A percentile compares a stretch with the other conserved stretches of the same genome.
Evolutionary conservation across 2,797 vertebrate species (phyloP).

Genomic region (Phrynocephalus guinanensis): DNA sequence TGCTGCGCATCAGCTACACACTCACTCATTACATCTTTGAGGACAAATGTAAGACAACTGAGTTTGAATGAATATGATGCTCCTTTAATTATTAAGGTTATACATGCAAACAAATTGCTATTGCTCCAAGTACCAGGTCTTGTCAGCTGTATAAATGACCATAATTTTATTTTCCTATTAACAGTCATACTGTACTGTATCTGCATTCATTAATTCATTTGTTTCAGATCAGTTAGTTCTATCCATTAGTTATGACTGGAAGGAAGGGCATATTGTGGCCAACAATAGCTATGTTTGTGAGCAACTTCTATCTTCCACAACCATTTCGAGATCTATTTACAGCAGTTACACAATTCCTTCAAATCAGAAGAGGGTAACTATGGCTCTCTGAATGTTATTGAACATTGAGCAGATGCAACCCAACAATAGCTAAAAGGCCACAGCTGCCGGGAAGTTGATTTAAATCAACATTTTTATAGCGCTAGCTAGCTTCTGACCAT

Average conservation of each 20-base stretch:
- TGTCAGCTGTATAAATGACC: not conserved
- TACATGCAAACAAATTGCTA: not conserved
- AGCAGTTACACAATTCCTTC: not conserved
- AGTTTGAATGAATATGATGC: not conserved
- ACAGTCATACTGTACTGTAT: not conserved
- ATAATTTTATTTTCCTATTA: not conserved
- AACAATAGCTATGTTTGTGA: not conserved
- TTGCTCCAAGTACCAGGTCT: not conserved
- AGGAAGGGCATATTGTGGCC: too few species aligned
- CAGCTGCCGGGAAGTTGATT: not conserved
- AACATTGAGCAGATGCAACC: not conserved
- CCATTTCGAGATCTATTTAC: not conserved
- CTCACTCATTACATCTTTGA: not conserved
- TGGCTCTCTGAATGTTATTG: too few species aligned
- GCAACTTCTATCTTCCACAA: not conserved
- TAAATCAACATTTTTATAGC: not conserved
- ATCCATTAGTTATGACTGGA: not conserved
- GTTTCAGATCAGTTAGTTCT: not conserved
- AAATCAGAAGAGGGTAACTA: not conserved
- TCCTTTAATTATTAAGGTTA: not conserved
- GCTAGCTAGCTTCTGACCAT: too few species aligned
- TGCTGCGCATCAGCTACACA: conserved; percentile 9
- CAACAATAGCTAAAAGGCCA: not conserved
- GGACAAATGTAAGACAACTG: not conserved
- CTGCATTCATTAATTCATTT: not conserved